phyloP scores from a whole-genome alignment of 2,888 invertebrate species.

The Dilophus febrilis region DNA sequence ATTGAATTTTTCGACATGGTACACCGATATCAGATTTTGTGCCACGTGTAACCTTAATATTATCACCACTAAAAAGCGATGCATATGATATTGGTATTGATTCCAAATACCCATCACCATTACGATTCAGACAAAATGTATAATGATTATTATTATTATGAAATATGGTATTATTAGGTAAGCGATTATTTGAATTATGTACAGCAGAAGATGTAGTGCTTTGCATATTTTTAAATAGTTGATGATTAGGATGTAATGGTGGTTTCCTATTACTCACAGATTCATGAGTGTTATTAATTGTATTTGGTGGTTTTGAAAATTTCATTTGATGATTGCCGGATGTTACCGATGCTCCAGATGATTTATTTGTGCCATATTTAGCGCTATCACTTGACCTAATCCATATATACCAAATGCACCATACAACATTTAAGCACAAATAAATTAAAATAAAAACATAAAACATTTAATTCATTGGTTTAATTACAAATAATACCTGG shows the following conservation, averaged over 20 bases:
- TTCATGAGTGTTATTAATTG: too few relatives aligned
- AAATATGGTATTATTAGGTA: conserved; percentile 28
- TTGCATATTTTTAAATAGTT: conserved; percentile 17
- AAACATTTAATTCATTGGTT: too few relatives aligned
- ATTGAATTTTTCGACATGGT: conserved; percentile 18
- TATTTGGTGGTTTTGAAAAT: conserved; percentile 13
- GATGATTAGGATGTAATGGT: conserved; percentile 18
- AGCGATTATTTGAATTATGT: conserved; percentile 15
- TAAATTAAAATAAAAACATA: too few relatives aligned
- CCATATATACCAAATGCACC: too few relatives aligned
- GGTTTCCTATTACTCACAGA: conserved; percentile 15
- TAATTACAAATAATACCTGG: too few relatives aligned
- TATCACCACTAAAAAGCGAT: conserved; percentile 15
- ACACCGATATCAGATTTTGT: conserved; percentile 30
- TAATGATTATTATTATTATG: conserved; percentile 31
- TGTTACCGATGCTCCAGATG: conserved; percentile 25
- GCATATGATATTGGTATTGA: conserved; percentile 16
- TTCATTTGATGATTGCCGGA: conserved; percentile 30
- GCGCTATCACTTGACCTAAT: conserved; percentile 40
- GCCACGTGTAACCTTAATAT: conserved; percentile 16
- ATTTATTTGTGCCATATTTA: conserved; percentile 34
- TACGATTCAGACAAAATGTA: conserved; percentile 26
- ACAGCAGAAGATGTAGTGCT: conserved; percentile 11
- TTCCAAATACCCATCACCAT: conserved; percentile 12
- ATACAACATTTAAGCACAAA: too few relatives aligned